Base-by-base conservation (phyloP, 2,888 invertebrate species). In the Vesta saturnalis region DNA sequence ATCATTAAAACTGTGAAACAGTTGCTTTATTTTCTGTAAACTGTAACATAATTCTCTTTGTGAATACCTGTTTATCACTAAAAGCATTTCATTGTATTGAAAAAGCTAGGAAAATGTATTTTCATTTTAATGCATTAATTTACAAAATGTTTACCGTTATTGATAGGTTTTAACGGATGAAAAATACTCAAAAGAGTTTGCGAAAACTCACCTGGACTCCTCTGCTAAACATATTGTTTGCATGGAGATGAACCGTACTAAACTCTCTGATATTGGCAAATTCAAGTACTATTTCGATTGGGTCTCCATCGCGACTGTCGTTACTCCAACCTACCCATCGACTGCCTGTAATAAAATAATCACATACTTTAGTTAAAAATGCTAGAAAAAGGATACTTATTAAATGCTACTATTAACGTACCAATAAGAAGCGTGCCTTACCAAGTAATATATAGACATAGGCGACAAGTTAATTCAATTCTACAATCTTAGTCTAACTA, bases 281-380 rank as follows among this genome's bases (percentile, higher is more conserved):
- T 82, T 94, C 93, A 83, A 96, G 95, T 1, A 90, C 87, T 49
- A 97, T 86, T 76, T 92, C 90, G 6, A 96, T 86, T 55, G 90
- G 90, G 58, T 89, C 87, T 1, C 87, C 83, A 43, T 77, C 78
- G 61, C 80, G 77, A 72, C 89, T 88, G 5, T 89, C 87, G 77
- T 91, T 90, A 79, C 89, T 90, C 96, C 96, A 96, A 21, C 96
- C 96, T 2, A 96, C 91, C 96, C 96, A 96, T 57, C 90, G 86
- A 52, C 88, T 88, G 35, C 89, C 90, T 90, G 80, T 60, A 83
- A 81, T n/a, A n/a, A n/a, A n/a, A n/a, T n/a, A n/a, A n/a, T n/a
- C n/a, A n/a, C n/a, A n/a, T n/a, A n/a, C n/a, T n/a, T n/a, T n/a
- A n/a, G n/a, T n/a, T n/a, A n/a, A n/a, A n/a, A n/a, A n/a, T n/a